phyloP scores from a whole-genome alignment of 2,113 vertebrate genomes.

The Zosterops hypoxanthus region DNA sequence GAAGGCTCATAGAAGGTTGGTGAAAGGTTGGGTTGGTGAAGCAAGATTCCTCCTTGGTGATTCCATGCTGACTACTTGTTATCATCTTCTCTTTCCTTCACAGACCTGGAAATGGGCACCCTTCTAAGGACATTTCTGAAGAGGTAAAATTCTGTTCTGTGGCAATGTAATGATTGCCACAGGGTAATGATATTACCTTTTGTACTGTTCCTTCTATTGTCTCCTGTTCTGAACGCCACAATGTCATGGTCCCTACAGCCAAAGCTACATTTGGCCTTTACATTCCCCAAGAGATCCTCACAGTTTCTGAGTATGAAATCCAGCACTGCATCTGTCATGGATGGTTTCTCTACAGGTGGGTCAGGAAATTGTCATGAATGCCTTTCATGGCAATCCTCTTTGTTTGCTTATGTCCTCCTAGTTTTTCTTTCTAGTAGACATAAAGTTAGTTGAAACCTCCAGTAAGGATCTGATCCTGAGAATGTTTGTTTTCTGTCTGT shows the following conservation, averaged over 20 bases:
- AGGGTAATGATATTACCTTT: neutral
- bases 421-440: neutral
- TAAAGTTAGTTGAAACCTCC: neutral
- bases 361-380: neutral
- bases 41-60: neutral
- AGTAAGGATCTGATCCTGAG: neutral
- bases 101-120: accelerated
- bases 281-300: neutral
- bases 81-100: neutral
- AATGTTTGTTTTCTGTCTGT: neutral
- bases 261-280: neutral
- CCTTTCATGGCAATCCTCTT: neutral
- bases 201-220: neutral
- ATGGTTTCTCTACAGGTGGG: neutral
- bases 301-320: neutral
- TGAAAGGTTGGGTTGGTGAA: neutral
- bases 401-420: neutral
- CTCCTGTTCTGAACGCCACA: neutral
- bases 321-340: neutral
- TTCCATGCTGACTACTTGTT: neutral
- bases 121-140: neutral
- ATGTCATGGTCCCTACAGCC: neutral
- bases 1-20: neutral
- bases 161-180: neutral
- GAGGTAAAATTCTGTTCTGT: neutral